phyloP scores from a whole-genome alignment of 1,140 invertebrate genomes.

The Pseudomyrmex sp. region DNA sequence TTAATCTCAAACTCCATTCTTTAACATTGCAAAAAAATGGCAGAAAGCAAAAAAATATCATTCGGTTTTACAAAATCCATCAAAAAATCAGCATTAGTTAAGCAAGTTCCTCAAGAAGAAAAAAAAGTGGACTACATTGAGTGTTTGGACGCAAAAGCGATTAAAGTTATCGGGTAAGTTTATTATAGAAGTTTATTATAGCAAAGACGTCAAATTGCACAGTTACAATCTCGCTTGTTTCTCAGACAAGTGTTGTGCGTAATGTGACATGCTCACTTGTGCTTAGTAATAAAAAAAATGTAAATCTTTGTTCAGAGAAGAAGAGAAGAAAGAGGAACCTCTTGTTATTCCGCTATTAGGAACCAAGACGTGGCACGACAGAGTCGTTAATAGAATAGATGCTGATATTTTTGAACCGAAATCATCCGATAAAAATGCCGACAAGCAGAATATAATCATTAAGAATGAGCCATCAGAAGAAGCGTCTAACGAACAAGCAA shows the following conservation, averaged over 20 bases:
- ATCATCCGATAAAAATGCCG: slow-evolving; percentile 47
- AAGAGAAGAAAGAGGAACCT: slow-evolving; percentile 84
- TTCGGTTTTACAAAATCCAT: slow-evolving; percentile 91
- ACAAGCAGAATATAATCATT: slow-evolving; percentile 34
- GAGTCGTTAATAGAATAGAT: slow-evolving; percentile 81
- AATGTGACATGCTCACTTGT: background rate
- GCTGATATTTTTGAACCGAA: slow-evolving; percentile 79
- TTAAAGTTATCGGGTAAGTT: slow-evolving; percentile 90
- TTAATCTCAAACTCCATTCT: too few relatives aligned
- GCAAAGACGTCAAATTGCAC: background rate
- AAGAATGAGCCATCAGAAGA: slow-evolving; percentile 67
- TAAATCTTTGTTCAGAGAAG: slow-evolving; percentile 82
- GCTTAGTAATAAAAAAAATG: background rate
- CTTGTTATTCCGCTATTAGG: slow-evolving; percentile 88
- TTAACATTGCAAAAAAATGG: slow-evolving; percentile 71
- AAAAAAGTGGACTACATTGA: slow-evolving; percentile 89
- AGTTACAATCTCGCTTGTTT: background rate
- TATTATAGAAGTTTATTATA: too few relatives aligned
- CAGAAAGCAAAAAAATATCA: slow-evolving; percentile 89
- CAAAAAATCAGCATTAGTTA: slow-evolving; percentile 87
- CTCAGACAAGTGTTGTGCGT: background rate
- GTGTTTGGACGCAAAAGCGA: slow-evolving; percentile 90
- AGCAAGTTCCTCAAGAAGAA: slow-evolving; percentile 80
- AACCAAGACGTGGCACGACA: slow-evolving; percentile 80
- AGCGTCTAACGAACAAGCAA: slow-evolving; percentile 61